Conservation (phyloP, 2,888 invertebrate species). For the Rhodophaea formosa region DNA sequence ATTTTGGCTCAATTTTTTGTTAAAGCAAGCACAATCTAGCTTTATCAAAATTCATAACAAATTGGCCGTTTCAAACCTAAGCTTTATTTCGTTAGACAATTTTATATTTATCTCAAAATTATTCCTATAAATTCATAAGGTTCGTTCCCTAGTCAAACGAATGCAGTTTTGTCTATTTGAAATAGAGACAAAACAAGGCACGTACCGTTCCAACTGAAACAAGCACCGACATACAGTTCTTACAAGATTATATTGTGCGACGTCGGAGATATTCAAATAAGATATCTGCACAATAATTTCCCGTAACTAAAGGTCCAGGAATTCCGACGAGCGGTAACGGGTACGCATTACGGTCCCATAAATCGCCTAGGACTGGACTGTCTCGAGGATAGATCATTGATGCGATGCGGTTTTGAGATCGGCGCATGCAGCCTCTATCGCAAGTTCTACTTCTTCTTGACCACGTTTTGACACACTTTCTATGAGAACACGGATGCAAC, state of each 20-base stretch:
- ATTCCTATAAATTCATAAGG: too few relatives aligned
- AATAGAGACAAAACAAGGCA: slow-evolving; percentile 13
- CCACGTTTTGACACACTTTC: too few relatives aligned
- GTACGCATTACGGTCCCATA: slow-evolving; percentile 46
- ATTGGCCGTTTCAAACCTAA: too few relatives aligned
- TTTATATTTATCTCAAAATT: too few relatives aligned
- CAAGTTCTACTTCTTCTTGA: neutral
- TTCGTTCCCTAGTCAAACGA: too few relatives aligned
- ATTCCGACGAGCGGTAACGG: slow-evolving; percentile 30
- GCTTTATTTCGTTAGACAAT: too few relatives aligned
- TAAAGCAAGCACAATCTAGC: too few relatives aligned
- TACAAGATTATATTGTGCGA: slow-evolving; percentile 34
- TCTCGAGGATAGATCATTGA: slow-evolving; percentile 7
- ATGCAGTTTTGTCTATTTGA: neutral
- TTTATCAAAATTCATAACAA: too few relatives aligned
- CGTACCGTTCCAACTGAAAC: slow-evolving; percentile 20
- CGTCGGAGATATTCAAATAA: slow-evolving; percentile 39
- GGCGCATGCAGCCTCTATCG: neutral
- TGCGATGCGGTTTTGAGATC: slow-evolving; percentile 6
- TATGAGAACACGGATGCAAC: too few relatives aligned
- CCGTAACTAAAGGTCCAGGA: slow-evolving; percentile 37
- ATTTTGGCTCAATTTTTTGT: too few relatives aligned
- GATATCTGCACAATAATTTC: slow-evolving; percentile 41
- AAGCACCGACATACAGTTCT: slow-evolving; percentile 24
- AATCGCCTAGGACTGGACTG: slow-evolving; percentile 32